A percentile compares a stretch with the other conserved stretches of the same genome.
phyloP scores from a whole-genome alignment of 2,113 vertebrate genomes.

The Cromileptes altivelis region DNA sequence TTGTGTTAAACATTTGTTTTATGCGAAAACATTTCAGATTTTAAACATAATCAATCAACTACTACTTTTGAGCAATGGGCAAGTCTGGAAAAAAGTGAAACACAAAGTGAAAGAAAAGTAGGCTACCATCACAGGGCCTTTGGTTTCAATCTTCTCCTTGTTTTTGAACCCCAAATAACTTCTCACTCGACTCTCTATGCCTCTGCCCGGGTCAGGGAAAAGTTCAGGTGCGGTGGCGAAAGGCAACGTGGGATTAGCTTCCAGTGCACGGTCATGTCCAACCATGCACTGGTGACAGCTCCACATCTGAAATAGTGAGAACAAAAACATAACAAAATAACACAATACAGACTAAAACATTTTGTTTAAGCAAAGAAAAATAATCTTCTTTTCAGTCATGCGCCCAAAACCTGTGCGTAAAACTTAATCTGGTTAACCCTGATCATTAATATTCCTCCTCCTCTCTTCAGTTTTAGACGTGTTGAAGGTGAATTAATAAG shows the following conservation, averaged over 20 bases:
- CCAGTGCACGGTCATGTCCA: slow-evolving; percentile 41
- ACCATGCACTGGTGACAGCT: slow-evolving; percentile 27
- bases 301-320: slow-evolving; percentile 41
- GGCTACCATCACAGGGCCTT: slow-evolving; percentile 27
- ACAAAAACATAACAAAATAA: slow-evolving; percentile 6
- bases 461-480: slow-evolving; percentile 13
- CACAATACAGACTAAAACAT: background rate
- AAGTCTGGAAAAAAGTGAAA: slow-evolving; percentile 18
- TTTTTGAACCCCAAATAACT: slow-evolving; percentile 53
- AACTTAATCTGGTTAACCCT: slow-evolving; percentile 5
- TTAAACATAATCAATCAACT: slow-evolving; percentile 35
- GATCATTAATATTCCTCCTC: slow-evolving; percentile 26
- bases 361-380: background rate
- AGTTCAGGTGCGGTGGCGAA: slow-evolving; percentile 76
- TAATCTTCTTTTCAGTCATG: background rate
- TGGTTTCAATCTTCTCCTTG: slow-evolving; percentile 46
- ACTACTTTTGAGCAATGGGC: slow-evolving; percentile 4
- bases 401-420: slow-evolving; percentile 27
- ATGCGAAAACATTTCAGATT: slow-evolving; percentile 35
- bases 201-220: slow-evolving; percentile 70
- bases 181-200: slow-evolving; percentile 41
- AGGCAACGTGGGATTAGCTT: slow-evolving; percentile 54
- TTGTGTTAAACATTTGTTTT: slow-evolving; percentile 59
- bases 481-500: slow-evolving; percentile 52
- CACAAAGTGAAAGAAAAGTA: background rate